Conservation (phyloP, 1,140 invertebrate genomes). For the Cyclina sinensis region DNA sequence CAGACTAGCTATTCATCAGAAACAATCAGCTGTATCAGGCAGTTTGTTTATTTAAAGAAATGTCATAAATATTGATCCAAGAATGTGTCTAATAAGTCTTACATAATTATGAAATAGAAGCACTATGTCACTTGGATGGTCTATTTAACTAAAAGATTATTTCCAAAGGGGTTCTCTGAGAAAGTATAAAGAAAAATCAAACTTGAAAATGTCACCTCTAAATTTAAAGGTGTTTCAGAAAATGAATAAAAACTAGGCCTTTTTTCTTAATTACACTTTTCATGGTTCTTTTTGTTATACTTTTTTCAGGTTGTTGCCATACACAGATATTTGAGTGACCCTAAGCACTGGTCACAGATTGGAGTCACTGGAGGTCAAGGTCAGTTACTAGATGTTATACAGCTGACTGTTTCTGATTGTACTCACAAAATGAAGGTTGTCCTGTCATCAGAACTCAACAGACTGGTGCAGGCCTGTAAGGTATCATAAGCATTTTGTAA, state of each 20-base stretch:
- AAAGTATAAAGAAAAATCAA: background rate
- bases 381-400: slow-evolving; percentile 38
- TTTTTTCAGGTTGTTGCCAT: slow-evolving; percentile 3
- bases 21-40: too few relatives aligned
- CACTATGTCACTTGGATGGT: too few relatives aligned
- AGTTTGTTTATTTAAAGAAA: too few relatives aligned
- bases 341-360: slow-evolving; percentile 25
- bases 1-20: too few relatives aligned
- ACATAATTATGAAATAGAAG: too few relatives aligned
- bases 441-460: slow-evolving; percentile 28
- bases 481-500: too few relatives aligned
- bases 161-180: too few relatives aligned
- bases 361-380: background rate
- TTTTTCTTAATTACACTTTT: background rate
- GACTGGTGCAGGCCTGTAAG: slow-evolving; percentile 54
- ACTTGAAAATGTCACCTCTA: background rate
- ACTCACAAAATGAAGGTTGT: slow-evolving; percentile 50
- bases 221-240: background rate
- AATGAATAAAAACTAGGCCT: background rate
- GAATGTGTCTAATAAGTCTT: too few relatives aligned
- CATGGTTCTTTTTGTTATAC: too few relatives aligned
- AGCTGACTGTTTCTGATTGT: slow-evolving; percentile 25
- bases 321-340: slow-evolving; percentile 43
- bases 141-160: too few relatives aligned
- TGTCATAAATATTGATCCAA: too few relatives aligned